A percentile compares a stretch with the other conserved stretches of the same genome.
These are phyloP conservation scores for Mesaphorura yosii DNA, from an alignment of 1,140 invertebrate genomes.

Conservation along the genomic window DNA sequence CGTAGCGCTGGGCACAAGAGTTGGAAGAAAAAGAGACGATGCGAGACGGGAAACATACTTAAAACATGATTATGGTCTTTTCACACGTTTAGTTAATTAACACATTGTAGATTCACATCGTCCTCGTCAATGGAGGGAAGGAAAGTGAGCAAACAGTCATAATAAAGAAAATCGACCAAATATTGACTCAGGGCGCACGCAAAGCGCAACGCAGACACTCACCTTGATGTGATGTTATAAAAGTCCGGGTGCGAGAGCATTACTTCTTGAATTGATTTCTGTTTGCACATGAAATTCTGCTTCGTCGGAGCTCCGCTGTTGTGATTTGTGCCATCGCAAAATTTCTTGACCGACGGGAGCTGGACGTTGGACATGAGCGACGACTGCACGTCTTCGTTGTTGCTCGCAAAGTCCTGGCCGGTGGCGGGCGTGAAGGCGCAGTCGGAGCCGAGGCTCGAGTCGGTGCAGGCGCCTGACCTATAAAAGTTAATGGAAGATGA, in stretches of 20 bases:
- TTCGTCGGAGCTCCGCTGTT: conserved; percentile 50
- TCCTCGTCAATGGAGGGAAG: too few species aligned
- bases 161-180: background rate
- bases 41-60: too few species aligned
- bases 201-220: too few species aligned
- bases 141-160: too few species aligned
- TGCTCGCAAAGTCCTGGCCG: too few species aligned
- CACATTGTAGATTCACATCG: too few species aligned
- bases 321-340: conserved; percentile 50
- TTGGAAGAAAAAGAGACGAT: too few species aligned
- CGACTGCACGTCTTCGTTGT: conserved; percentile 27
- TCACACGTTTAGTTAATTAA: too few species aligned
- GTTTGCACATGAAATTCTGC: conserved; percentile 52
- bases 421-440: conserved; percentile 24
- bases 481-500: conserved; percentile 21
- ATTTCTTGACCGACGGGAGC: conserved; percentile 34
- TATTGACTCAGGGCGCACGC: background rate
- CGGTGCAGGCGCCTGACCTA: conserved; percentile 44
- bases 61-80: too few species aligned
- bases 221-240: conserved; percentile 20
- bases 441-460: conserved; percentile 32
- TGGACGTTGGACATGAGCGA: conserved; percentile 28
- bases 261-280: conserved; percentile 48
- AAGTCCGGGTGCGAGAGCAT: conserved; percentile 50
- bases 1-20: too few species aligned